phyloP scores from a whole-genome alignment of 2,113 vertebrate genomes.

The Lamprotornis superbus region DNA sequence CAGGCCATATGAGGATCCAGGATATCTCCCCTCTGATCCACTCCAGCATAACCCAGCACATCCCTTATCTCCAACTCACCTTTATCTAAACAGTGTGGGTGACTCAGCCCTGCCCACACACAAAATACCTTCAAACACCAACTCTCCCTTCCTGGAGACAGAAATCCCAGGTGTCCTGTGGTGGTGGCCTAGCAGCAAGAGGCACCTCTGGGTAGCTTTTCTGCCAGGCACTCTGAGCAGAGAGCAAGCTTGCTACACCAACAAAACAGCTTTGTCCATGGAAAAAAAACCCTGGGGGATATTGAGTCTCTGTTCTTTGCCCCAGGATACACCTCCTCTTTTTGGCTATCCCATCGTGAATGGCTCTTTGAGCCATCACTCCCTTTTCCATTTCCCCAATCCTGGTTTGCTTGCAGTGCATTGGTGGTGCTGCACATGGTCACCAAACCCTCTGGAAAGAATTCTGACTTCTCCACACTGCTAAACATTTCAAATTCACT shows the following conservation, averaged over 20 bases:
- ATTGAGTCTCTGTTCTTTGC: neutral
- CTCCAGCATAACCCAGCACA: neutral
- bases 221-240: neutral
- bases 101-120: neutral
- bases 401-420: fast-evolving
- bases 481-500: neutral
- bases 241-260: neutral
- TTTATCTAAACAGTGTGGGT: neutral
- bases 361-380: neutral
- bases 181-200: neutral
- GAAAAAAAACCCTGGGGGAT: neutral
- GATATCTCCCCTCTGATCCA: fast-evolving
- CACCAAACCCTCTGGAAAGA: neutral
- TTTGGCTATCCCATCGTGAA: neutral
- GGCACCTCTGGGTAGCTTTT: neutral
- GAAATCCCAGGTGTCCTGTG: neutral
- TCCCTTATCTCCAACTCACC: neutral
- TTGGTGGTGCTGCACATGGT: neutral
- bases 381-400: neutral
- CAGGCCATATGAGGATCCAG: neutral
- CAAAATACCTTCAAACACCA: neutral
- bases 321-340: neutral
- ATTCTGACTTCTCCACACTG: neutral
- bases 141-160: neutral
- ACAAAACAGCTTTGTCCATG: neutral